These are phyloP conservation scores for Exocentrus adspersus DNA, from an alignment of 2,888 invertebrate genomes.

Conservation along the genomic window DNA sequence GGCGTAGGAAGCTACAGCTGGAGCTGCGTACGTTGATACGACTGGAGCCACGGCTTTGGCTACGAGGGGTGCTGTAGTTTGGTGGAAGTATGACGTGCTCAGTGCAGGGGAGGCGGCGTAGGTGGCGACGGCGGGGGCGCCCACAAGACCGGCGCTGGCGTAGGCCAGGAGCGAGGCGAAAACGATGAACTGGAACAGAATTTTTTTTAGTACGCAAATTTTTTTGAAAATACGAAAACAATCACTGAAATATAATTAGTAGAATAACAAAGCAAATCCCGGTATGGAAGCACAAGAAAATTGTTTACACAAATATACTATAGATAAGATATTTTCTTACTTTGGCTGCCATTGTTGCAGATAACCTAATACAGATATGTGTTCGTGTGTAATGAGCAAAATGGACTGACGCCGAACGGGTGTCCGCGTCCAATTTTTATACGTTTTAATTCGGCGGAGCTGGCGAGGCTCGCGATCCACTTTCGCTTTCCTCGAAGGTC, in stretches of 20 bases:
- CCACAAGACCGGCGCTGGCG: constrained; percentile 69
- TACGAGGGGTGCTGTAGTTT: constrained; percentile 21
- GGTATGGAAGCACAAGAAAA: no score
- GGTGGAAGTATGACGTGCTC: constrained; percentile 36
- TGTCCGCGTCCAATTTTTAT: constrained; percentile 6
- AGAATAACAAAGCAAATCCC: no score
- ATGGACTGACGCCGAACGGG: constrained; percentile 3
- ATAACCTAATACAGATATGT: not conserved
- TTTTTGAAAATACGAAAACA: no score
- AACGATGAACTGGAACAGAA: constrained; percentile 64
- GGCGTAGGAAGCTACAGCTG: not conserved
- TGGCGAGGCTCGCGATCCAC: constrained; percentile 11
- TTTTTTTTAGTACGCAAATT: no score
- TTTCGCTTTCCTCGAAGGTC: constrained; percentile 17
- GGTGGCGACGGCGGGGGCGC: constrained; percentile 37
- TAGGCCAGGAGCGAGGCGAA: constrained; percentile 69
- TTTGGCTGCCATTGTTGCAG: constrained; percentile 13
- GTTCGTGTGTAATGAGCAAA: not conserved
- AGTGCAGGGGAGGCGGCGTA: constrained; percentile 43
- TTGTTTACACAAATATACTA: no score
- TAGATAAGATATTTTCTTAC: no score
- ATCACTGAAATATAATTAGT: no score
- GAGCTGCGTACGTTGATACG: constrained; percentile 45
- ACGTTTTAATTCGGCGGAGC: not conserved
- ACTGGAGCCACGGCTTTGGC: constrained; percentile 33